Evolutionary conservation across 2,888 invertebrate species (phyloP), one percentile per base, ranked within the genome.

Genomic region (Aradus depressus): DNA sequence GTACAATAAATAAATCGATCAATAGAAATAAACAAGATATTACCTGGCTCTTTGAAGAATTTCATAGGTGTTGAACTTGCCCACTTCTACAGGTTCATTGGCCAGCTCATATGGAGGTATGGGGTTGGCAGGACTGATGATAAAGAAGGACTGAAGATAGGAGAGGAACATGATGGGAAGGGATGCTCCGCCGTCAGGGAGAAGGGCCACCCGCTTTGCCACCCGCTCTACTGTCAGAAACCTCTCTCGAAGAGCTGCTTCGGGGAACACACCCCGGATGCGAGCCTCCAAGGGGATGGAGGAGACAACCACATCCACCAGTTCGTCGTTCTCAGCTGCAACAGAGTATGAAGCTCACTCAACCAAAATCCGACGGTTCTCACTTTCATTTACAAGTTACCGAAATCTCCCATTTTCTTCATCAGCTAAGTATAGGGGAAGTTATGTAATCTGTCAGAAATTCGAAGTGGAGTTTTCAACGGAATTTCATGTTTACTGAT

Each of bases 31-130:
- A 25, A 12, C 22, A 53, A n/a, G 23, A 43, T 26, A 32, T 42
- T 68, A 87, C 88, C 83, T 84, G 14, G 95, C 92, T 64, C 93
- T 78, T 61, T 88, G 82, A 34, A 97, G 75, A 60, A 97, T 81
- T 61, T 90, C 88, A 65, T 85, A 91, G 1, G 92, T 91, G 68
- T 83, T 83, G 63, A 92, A 70, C 62, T 77, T 72, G 21, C 75
- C 72, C 61, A 83, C 79, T 65, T 91, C 84, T 47, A 80, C 60
- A 3, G 79, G 77, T 60, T 79, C 74, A 65, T 88, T 80, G 42
- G 80, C 74, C 32, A 88, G 68, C 65, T 89, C 88, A 21, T 76
- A 75, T 51, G 75, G 72, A 0, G 88, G 80, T 59, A 88, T 84
- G 51, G 80, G 78, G 61, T 77, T 74, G 51, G 74, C 70, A 16